Conservation (phyloP, 2,888 invertebrate genomes). For the Stenotaenia linearis region DNA sequence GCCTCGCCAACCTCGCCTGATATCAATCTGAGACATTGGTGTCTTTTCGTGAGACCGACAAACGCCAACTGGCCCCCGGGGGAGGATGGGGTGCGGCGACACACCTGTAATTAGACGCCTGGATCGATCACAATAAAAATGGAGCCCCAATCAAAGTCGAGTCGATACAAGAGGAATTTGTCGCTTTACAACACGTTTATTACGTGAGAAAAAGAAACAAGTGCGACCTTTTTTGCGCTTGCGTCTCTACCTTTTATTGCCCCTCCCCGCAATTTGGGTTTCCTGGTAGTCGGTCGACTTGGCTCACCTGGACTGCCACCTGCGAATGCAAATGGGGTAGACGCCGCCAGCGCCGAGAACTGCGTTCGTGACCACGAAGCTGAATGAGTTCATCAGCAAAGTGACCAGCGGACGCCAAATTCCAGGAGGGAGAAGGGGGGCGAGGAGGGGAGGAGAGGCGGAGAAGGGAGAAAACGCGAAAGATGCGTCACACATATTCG, state of each 20-base stretch:
- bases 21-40: constrained; percentile 14
- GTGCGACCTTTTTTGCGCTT: not conserved
- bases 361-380: constrained; percentile 24
- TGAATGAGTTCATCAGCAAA: constrained; percentile 21
- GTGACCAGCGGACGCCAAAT: constrained; percentile 7
- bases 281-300: constrained; percentile 21
- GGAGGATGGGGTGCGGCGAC: not conserved
- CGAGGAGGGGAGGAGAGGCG: not conserved
- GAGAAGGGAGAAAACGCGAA: constrained; percentile 4
- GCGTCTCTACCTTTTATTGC: constrained; percentile 12
- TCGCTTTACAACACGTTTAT: not conserved
- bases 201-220: not conserved
- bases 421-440: not conserved
- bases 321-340: constrained; percentile 15
- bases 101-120: constrained; percentile 7
- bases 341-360: constrained; percentile 18
- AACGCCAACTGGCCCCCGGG: constrained; percentile 10
- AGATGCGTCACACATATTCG: constrained; percentile 21
- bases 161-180: constrained; percentile 3
- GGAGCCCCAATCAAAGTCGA: not conserved
- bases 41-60: not conserved
- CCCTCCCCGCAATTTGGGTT: constrained; percentile 17
- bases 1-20: constrained; percentile 10
- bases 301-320: constrained; percentile 19
- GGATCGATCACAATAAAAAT: constrained; percentile 12